Base-by-base conservation (phyloP, 1,140 invertebrate genomes). In the Solenopsis invicta region DNA sequence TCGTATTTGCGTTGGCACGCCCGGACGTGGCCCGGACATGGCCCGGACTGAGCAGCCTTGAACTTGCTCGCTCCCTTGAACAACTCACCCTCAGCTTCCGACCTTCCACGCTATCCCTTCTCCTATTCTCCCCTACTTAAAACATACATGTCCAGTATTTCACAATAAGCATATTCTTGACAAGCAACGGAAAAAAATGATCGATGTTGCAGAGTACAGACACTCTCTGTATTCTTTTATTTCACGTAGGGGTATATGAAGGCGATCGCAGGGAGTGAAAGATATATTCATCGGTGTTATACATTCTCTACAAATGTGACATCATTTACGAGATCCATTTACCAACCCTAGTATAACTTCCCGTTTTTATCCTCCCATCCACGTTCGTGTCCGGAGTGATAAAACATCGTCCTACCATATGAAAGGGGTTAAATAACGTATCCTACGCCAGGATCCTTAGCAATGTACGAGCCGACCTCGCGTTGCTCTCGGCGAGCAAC, bases 1-100 rank as follows among this genome's bases (percentile, higher is more conserved):
- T 89, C 77, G 90, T 92, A 92, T 94, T 94, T 87, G 90, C 91
- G 89, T 94, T 93, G 91, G 90, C 87, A 86, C 86, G 93, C 91
- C 92, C 94, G 92, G 92, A 93, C 92, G 89, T 89, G 91, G 91
- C 93, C 91, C 91, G 90, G 88, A 92, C 89, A 64, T 45, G 41
- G 77, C 92, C 91, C 91, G 90, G 88, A 92, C 89, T 66, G 50
- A 41, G 81, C 72, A 81, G 78, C 94, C 94, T 95, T 95, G 94
- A 94, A 94, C 93, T 95, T 94, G 90, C 75, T 71, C 77, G 67
- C 67, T 87, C 86, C 74, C 85, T 74, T 59, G 71, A 85, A 86
- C 72, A 71, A 74, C 41, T 78, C 88, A 72, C 84, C 87, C 87
- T 78, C 66, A 84, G 81, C 75, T 72, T 67, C 89, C 87, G 18